Percentiles rank a stretch among this genome's conserved stretches.
These are phyloP conservation scores for Charina bottae DNA, from an alignment of 2,113 vertebrate species.

Conservation along the genomic window DNA sequence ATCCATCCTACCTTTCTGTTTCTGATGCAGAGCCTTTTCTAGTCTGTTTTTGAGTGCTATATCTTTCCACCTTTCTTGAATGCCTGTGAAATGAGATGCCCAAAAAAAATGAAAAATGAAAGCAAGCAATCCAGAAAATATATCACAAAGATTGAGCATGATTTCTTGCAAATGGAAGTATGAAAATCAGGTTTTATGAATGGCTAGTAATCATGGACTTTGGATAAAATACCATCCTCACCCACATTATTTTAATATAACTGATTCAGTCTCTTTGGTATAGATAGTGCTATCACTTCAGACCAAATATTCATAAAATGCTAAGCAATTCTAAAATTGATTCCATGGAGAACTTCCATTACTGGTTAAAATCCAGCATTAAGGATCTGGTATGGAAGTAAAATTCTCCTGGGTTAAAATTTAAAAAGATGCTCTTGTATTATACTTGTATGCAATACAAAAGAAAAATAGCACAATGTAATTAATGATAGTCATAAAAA, in stretches of 20 bases:
- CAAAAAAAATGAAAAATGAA: constrained; percentile 71
- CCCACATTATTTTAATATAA: background rate
- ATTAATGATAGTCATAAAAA: background rate
- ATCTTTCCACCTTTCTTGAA: constrained; percentile 88
- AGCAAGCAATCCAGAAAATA: constrained; percentile 66
- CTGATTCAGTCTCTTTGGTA: background rate
- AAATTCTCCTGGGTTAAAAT: background rate
- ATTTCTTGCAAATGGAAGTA: constrained; percentile 49
- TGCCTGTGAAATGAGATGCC: constrained; percentile 83
- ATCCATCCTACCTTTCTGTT: constrained; percentile 86
- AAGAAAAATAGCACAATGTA: background rate
- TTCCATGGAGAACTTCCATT: background rate
- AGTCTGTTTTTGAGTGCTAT: constrained; percentile 86
- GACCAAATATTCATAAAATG: background rate
- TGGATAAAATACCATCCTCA: background rate
- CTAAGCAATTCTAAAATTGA: background rate
- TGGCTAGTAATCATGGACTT: constrained; percentile 34
- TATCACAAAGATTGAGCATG: constrained; percentile 58
- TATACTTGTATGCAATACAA: constrained; percentile 13
- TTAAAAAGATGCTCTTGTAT: constrained; percentile 12
- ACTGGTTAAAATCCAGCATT: background rate
- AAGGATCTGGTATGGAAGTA: constrained; percentile 14
- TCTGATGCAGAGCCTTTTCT: constrained; percentile 84
- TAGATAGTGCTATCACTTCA: background rate
- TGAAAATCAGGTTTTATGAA: constrained; percentile 38